Evolutionary conservation across 2,888 invertebrate genomes (phyloP).

Genomic region (Coecobrya sp.): DNA sequence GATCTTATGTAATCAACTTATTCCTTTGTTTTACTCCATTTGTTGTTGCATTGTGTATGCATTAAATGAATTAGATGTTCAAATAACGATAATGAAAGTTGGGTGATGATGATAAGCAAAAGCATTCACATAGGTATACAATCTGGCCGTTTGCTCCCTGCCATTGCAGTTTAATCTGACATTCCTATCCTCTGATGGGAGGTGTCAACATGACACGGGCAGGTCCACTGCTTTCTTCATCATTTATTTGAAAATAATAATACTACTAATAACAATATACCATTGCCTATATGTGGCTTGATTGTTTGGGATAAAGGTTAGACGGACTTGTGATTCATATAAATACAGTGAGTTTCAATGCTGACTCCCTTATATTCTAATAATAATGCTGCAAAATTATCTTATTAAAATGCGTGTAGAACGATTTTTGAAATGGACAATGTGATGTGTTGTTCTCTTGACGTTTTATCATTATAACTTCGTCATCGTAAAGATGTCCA

Average conservation of each 20-base stretch:
- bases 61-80: constrained; percentile 8
- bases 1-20: constrained; percentile 30
- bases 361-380: not conserved
- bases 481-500: constrained; percentile 49
- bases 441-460: constrained; percentile 26
- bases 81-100: not conserved
- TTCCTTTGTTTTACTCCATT: constrained; percentile 51
- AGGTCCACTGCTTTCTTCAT: constrained; percentile 51
- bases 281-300: not conserved
- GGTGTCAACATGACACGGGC: constrained; percentile 76
- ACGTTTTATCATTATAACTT: constrained; percentile 4
- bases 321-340: not conserved
- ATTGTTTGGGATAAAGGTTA: not conserved
- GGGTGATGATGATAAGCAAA: not conserved
- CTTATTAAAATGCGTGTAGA: constrained; percentile 3
- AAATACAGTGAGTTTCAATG: not conserved
- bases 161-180: constrained; percentile 39
- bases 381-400: not conserved
- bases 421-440: constrained; percentile 48
- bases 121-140: not conserved
- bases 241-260: constrained; percentile 51
- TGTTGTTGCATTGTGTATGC: not conserved
- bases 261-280: constrained; percentile 1
- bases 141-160: not conserved
- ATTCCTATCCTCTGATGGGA: constrained; percentile 42